Conservation (phyloP, 1,140 invertebrate species). For the Dendroctonus valens region DNA sequence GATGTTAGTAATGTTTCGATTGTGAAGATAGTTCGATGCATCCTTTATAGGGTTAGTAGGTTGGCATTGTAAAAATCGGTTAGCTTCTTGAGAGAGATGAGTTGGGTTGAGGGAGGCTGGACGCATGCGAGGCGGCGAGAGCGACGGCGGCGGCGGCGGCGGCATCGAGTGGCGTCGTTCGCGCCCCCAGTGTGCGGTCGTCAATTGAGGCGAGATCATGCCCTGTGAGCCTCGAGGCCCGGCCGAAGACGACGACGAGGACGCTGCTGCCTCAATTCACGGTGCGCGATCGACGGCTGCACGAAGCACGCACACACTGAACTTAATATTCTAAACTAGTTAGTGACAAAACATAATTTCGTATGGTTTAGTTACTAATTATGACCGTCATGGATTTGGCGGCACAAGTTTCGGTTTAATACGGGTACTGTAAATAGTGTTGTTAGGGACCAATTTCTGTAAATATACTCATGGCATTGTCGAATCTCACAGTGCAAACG, state of each 20-base stretch:
- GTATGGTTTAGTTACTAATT: constrained; percentile 33
- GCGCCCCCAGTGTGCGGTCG: constrained; percentile 46
- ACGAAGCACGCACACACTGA: constrained; percentile 27
- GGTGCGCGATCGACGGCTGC: constrained; percentile 25
- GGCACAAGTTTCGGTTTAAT: constrained; percentile 44
- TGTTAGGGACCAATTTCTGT: constrained; percentile 46
- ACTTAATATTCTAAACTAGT: constrained; percentile 28
- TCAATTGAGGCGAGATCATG: constrained; percentile 48
- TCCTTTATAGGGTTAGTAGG: too few relatives aligned
- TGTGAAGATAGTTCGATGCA: too few relatives aligned
- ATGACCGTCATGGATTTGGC: constrained; percentile 12
- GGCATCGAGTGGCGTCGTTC: constrained; percentile 22
- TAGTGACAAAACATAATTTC: constrained; percentile 32
- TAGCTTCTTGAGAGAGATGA: constrained; percentile 23
- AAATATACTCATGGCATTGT: constrained; percentile 43
- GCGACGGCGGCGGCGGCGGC: constrained; percentile 11
- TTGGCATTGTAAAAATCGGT: neutral
- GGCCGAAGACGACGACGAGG: constrained; percentile 45
- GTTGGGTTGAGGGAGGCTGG: constrained; percentile 10
- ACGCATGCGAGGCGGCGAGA: constrained; percentile 19
- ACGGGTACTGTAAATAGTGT: constrained; percentile 50
- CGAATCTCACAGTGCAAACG: constrained; percentile 39
- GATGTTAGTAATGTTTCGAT: too few relatives aligned
- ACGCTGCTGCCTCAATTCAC: constrained; percentile 36
- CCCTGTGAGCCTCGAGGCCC: constrained; percentile 43